These are phyloP conservation scores for Montipora foliosa DNA, from an alignment of 64 coral and sea anemone genomes.

Conservation along the genomic window DNA sequence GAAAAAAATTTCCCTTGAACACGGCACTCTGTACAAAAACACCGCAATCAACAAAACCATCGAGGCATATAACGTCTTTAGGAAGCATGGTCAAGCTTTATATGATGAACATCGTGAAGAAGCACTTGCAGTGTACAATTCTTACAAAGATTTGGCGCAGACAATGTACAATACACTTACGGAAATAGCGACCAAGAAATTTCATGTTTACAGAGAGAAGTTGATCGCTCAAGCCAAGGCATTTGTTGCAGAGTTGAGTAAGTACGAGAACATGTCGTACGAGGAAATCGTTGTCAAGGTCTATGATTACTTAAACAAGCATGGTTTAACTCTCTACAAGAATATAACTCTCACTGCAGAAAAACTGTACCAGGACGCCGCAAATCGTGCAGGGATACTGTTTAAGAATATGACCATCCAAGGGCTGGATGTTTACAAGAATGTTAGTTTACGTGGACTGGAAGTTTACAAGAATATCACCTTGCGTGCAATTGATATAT, in stretches of 20 bases:
- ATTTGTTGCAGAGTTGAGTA: slow-evolving; percentile 62
- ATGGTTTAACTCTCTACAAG: slow-evolving; percentile 77
- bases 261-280: slow-evolving; percentile 86
- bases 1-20: slow-evolving; percentile 23
- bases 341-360: slow-evolving; percentile 72
- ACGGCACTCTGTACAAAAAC: slow-evolving; percentile 42
- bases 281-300: slow-evolving; percentile 75
- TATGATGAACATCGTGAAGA: slow-evolving; percentile 77
- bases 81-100: slow-evolving; percentile 44
- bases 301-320: slow-evolving; percentile 63
- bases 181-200: slow-evolving; percentile 27
- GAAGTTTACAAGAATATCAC: slow-evolving; percentile 73
- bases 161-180: slow-evolving; percentile 67
- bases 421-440: slow-evolving; percentile 77
- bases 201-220: slow-evolving; percentile 18
- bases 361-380: slow-evolving; percentile 72
- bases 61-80: slow-evolving; percentile 45
- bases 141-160: slow-evolving; percentile 69
- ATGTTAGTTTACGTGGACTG: slow-evolving; percentile 58
- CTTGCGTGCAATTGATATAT: slow-evolving; percentile 41
- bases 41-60: slow-evolving; percentile 56
- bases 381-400: slow-evolving; percentile 41
- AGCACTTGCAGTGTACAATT: slow-evolving; percentile 42
- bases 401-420: slow-evolving; percentile 58
- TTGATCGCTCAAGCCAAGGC: slow-evolving; percentile 30